Evolutionary conservation across 2,113 vertebrate genomes (phyloP), one percentile per base, ranked within the genome.

Genomic region (Melanostigma gelatinosum): DNA sequence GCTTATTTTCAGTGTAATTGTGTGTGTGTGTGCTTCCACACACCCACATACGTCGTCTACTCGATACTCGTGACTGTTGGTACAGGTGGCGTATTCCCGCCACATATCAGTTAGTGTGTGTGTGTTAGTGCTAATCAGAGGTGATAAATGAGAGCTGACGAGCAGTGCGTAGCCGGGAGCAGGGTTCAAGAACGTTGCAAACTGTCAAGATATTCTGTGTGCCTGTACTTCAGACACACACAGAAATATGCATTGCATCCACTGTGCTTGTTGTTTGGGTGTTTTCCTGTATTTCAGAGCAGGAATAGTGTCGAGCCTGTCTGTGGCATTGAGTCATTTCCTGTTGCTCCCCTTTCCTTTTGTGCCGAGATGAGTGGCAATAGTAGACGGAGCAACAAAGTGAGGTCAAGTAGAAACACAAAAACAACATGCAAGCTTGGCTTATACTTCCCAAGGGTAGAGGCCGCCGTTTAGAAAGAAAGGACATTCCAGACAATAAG

Each of bases 61-160:
- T 87, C 75, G 69, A 48, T 84, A 89, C 85, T 80, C 62, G 86
- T 74, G 63, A 85, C 3, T 57, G 55, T 76, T 18, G 11, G 78
- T 86, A 75, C 91, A 91, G 92, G 84, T 91, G 90, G 81, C 65
- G 40, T 62, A 73, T 93, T 93, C 80, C 58, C 91, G 85, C 68
- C 46, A 16, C 78, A 32, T 86, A 85, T 87, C 83, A 63, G 68
- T 71, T 69, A 38, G 77, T 66, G 44, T 11, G 65, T 69, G 70
- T 61, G 29, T 36, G 54, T 38, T 72, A 40, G 66, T 61, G 66
- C 64, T 84, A 85, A 86, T 80, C 16, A 85, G 81, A 76, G 48
- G 42, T 78, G 87, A 85, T 80, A 79, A 85, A 93, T 86, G 80
- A 72, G 48, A 82, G 67, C 65, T 87, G 89, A 84, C 86, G 66